These are phyloP conservation scores for Sarcophaga peregrina DNA, from an alignment of 1,140 invertebrate species.

Conservation along the genomic window DNA sequence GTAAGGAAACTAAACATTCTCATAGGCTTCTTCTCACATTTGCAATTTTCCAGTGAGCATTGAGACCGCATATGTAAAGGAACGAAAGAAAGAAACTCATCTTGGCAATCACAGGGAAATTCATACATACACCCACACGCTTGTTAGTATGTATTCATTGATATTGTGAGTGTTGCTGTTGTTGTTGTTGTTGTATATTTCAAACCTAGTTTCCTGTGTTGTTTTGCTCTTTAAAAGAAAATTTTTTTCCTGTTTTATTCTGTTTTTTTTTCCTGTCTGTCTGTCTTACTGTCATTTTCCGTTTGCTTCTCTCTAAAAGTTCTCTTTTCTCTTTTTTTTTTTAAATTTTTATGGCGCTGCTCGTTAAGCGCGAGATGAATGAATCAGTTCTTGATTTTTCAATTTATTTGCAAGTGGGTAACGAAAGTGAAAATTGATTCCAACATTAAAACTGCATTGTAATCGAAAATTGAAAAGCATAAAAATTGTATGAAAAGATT, in stretches of 20 bases:
- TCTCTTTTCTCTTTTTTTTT: no score
- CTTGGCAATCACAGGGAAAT: neutral
- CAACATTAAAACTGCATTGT: constrained; percentile 9
- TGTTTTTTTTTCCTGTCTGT: neutral
- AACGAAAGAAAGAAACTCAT: neutral
- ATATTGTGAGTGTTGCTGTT: no score
- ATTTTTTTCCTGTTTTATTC: neutral
- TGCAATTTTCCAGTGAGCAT: no score
- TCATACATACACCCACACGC: no score
- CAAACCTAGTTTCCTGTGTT: no score
- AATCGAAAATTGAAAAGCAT: neutral
- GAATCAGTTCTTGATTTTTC: neutral
- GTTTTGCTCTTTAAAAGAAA: neutral
- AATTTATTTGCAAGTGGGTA: constrained; percentile 3
- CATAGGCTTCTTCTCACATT: neutral
- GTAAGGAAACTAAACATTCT: neutral
- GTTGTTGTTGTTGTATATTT: no score
- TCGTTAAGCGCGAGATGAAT: neutral
- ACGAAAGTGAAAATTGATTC: constrained; percentile 19
- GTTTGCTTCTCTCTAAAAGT: neutral
- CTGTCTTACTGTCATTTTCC: neutral
- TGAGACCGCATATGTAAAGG: no score
- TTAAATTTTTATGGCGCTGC: neutral
- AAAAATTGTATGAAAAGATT: no score
- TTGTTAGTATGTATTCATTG: no score